Base-by-base conservation (phyloP, 2,797 vertebrate species). In the Lerista edwardsae region DNA sequence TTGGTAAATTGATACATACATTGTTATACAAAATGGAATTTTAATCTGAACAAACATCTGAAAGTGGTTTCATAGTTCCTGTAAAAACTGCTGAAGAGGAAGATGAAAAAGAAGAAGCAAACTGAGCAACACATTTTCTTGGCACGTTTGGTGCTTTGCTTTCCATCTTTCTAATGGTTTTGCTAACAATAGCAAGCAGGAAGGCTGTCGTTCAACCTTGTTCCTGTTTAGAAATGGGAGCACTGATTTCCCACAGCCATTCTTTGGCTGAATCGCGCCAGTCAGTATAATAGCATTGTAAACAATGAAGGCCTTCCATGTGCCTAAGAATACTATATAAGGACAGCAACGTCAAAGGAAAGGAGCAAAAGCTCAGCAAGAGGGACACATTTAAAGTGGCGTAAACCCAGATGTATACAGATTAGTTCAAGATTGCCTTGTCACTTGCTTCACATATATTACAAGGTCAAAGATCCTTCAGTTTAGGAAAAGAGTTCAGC, bases 211-310 rank as follows among this genome's bases (percentile, higher is more conserved):
- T 92, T 93, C 91, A 92, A 85, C 92, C 91, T 91, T 86, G 86
- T 95, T 95, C 94, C 90, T 94, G 86, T 93, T 95, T 94, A 92
- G 82, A 94, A 94, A 93, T 79, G 93, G 84, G 71, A 93, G 90
- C 89, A 79, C 82, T 77, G 86, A 83, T 90, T 95, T 95, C 94
- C 92, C 91, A 92, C 84, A 95, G 87, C 85, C 90, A 81, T 90
- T 92, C 73, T 85, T 92, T 91, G 47, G 89, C 83, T 83, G 76
- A 65, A 89, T 71, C 59, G 77, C 34, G 61, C 44, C 62, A 92
- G 88, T 86, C 89, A 92, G 90, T 91, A 88, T 83, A 94, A 87
- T 79, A 92, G 90, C 76, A 82, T 62, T 64, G 61, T 76, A 91
- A 94, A 93, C 88, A 93, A 88, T 87, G 87, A 87, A 90, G 77